phyloP scores from a whole-genome alignment of 2,888 invertebrate genomes.

The Lacanobia wlatinum region DNA sequence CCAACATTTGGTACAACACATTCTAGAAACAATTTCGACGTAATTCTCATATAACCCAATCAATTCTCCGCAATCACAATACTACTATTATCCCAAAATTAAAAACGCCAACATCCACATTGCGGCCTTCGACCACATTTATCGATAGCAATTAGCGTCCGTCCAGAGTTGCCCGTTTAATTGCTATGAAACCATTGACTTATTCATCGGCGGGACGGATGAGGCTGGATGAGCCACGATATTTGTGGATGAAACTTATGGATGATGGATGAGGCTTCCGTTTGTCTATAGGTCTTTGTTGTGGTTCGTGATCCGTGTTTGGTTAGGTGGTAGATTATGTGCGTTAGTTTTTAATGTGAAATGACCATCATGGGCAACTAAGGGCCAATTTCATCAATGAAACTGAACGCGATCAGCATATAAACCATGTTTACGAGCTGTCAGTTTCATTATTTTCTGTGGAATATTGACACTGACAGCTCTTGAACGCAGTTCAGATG shows the following conservation, averaged over 20 bases:
- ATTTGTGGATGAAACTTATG: slow-evolving; percentile 53
- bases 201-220: slow-evolving; percentile 74
- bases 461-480: no score
- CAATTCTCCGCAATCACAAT: slow-evolving; percentile 1
- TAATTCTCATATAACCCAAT: slow-evolving; percentile 7
- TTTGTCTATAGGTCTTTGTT: slow-evolving; percentile 24
- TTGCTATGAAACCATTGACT: slow-evolving; percentile 76
- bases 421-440: no score
- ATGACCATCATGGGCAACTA: neutral
- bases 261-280: slow-evolving; percentile 49
- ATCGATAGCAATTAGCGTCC: slow-evolving; percentile 75
- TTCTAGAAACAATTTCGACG: neutral
- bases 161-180: slow-evolving; percentile 69
- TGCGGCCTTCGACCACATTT: slow-evolving; percentile 37
- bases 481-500: no score
- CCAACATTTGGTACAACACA: neutral
- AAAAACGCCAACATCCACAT: slow-evolving; percentile 23
- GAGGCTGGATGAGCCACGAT: slow-evolving; percentile 30
- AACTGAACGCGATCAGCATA: no score
- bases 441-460: no score
- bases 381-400: no score
- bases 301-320: slow-evolving; percentile 22
- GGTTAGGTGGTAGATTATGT: neutral
- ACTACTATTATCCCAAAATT: slow-evolving; percentile 2
- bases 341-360: neutral